phyloP scores from a whole-genome alignment of 2,888 invertebrate species.

The Drosophila mimetica region DNA sequence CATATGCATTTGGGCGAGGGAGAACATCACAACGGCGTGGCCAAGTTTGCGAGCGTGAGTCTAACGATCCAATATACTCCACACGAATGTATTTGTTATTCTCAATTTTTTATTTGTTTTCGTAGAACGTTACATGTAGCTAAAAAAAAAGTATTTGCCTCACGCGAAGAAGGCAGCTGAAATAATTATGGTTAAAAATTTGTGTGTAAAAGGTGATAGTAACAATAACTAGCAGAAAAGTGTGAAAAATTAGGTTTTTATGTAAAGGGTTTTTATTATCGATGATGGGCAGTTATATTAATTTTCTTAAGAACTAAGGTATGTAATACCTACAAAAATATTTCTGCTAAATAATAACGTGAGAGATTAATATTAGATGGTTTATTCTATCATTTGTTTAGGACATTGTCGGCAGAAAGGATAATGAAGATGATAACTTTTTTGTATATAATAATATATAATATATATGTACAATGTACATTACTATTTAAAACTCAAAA shows the following conservation, averaged over 20 bases:
- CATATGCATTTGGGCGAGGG: conserved; percentile 78
- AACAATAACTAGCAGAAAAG: not conserved
- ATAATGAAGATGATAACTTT: not conserved
- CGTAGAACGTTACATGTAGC: not conserved
- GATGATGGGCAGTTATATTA: too few relatives aligned
- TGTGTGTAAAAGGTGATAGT: not conserved
- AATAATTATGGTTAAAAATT: not conserved
- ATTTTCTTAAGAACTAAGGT: too few relatives aligned
- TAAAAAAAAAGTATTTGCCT: not conserved
- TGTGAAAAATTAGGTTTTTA: not conserved
- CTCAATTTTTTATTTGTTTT: not conserved
- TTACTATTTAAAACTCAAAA: not conserved
- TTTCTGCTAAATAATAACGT: too few relatives aligned
- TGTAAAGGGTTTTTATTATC: too few relatives aligned
- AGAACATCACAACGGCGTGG: conserved; percentile 73
- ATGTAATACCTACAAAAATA: not conserved
- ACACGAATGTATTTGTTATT: conserved; percentile 21
- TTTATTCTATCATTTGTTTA: too few relatives aligned
- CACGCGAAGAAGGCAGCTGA: not conserved
- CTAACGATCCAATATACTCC: conserved; percentile 4
- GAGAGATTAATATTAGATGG: too few relatives aligned
- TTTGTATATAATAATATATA: not conserved
- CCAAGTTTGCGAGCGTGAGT: conserved; percentile 74
- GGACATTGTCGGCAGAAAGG: not conserved
- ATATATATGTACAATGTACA: not conserved